These are phyloP conservation scores for Smutsia temminckii DNA, from an alignment of 2,797 vertebrate genomes.

Conservation along the genomic window DNA sequence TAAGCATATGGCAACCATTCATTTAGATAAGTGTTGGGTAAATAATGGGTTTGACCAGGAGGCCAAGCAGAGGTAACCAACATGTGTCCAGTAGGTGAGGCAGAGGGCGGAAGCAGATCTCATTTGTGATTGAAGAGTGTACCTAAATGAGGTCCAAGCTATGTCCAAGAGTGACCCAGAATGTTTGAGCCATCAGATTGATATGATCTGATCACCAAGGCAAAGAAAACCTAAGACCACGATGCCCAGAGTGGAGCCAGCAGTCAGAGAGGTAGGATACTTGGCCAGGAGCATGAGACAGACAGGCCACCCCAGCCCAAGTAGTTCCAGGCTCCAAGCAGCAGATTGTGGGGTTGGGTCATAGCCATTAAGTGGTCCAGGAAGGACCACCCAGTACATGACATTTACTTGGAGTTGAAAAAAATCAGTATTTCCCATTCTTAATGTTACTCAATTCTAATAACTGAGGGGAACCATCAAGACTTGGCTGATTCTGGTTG, in stretches of 20 bases:
- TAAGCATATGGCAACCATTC: neutral
- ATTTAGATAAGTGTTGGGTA: neutral
- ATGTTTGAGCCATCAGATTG: neutral
- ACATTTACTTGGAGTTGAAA: neutral
- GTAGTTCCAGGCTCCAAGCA: neutral
- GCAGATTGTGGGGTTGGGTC: neutral
- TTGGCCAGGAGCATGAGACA: neutral
- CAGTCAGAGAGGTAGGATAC: neutral
- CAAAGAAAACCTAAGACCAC: neutral
- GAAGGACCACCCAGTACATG: neutral
- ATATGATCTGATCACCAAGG: neutral
- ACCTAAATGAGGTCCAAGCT: neutral
- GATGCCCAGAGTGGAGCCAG: neutral
- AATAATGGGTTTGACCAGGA: neutral
- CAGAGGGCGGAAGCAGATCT: neutral
- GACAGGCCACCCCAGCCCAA: neutral
- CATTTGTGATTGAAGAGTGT: neutral
- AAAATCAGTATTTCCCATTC: neutral
- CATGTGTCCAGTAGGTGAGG: neutral
- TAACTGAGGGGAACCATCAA: neutral
- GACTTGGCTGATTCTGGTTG: slow-evolving; percentile 32
- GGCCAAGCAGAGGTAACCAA: neutral
- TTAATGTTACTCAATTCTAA: slow-evolving; percentile 15
- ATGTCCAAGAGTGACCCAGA: neutral
- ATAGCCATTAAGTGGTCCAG: neutral